Evolutionary conservation across 2,797 vertebrate species (phyloP), one percentile per base, ranked within the genome.

Genomic region (Rhincodon typus): DNA sequence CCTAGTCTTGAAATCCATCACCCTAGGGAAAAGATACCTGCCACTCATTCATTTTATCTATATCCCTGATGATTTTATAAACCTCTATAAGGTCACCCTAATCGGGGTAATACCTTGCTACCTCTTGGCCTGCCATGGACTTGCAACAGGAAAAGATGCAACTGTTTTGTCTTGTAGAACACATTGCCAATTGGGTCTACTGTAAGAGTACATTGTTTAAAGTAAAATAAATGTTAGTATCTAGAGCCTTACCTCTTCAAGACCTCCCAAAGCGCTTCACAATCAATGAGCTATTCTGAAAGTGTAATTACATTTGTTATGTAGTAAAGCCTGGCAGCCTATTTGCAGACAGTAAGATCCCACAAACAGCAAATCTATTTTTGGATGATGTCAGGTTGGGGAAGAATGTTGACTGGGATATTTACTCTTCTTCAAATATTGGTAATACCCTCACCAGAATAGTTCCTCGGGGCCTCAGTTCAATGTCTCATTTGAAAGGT

Each of bases 201-300:
- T 88, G 50, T 88, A 88, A 88, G 53, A 57, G 86, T 53, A 88
- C 46, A 10, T 62, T 87, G 72, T 88, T 88, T 30, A 88, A 87
- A 88, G 50, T 30, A 74, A 74, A 57, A 88, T 57, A 62, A 57
- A 57, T 88, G 50, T 88, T 4, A 57, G 30, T 88, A 57, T 57
- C 15, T 88, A 34, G 86, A 34, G 86, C 8, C 86, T 88, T 88
- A 34, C 50, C 30, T 15, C 86, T 57, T 57, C 50, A 88, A 53
- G 27, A 88, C 27, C 53, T 57, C 86, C 50, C 50, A 53, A 53
- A 88, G 34, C 34, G 86, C 86, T 88, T 53, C 27, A 57, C 50
- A 88, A 86, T 50, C 42, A 50, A 25, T 50, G 19, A 88, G 25
- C 25, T 87, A 27, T 25, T 27, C 46, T 87, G 46, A 87, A 87